Evolutionary conservation across 2,888 invertebrate genomes (phyloP), one percentile per base, ranked within the genome.

Genomic region (Ornithoptera alexandrae): DNA sequence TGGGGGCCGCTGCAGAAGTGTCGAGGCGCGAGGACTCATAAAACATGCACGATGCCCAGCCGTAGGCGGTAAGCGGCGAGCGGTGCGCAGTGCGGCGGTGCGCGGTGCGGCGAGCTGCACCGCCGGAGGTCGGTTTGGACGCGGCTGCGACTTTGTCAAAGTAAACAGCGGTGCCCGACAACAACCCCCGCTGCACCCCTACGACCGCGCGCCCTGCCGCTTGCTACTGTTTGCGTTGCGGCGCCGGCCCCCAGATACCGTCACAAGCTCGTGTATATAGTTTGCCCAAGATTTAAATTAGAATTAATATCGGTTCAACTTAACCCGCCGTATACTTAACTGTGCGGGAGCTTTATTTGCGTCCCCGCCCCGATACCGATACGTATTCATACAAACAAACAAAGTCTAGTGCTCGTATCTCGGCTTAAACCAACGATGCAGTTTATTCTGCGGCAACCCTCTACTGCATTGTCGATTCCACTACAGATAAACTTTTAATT

Each of bases 31-130:
- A 81, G 75, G 78, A 80, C 84, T 86, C 84, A 86, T 92, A 87
- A 92, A 92, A 90, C 91, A 91, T 92, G 90, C 91, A 91, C 81
- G 78, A 85, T 86, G 87, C 89, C 84, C 89, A 86, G n/a, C n/a
- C n/a, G n/a, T n/a, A n/a, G n/a, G n/a, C n/a, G n/a, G n/a, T n/a
- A n/a, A n/a, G n/a, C n/a, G n/a, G n/a, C n/a, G n/a, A n/a, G 36
- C 5, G 36, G 82, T 84, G 82, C 84, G 84, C 84, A 84, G 74
- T 84, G 90, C 91, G 84, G 84, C 87, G 87, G 72, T 77, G 76
- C 78, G 81, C 81, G 79, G 82, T 79, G 81, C 75, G 78, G 76
- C 78, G 84, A 84, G 10, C 10, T 79, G 79, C 82, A 22, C 76
- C 76, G 76, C 70, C 71, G 73, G 78, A 79, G 78, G 30, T 30